These are phyloP conservation scores for Phengaris arion DNA, from an alignment of 2,888 invertebrate species.

Conservation along the genomic window DNA sequence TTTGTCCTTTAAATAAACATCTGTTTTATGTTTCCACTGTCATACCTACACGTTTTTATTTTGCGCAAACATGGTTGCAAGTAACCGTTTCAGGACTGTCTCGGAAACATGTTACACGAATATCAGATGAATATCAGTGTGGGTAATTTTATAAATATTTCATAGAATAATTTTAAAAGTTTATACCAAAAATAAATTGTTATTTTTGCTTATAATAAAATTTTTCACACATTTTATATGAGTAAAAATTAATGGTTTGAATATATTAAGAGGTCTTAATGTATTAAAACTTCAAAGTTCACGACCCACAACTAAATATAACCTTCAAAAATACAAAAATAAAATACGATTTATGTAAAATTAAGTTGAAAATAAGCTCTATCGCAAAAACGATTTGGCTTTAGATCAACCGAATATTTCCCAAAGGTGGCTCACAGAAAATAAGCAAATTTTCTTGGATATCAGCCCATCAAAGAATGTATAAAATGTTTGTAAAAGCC, in stretches of 20 bases:
- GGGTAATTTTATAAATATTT: too few relatives aligned
- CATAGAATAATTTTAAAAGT: too few relatives aligned
- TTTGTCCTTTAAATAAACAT: conserved; percentile 29
- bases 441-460: conserved; percentile 44
- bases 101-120: too few relatives aligned
- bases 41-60: conserved; percentile 18
- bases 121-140: too few relatives aligned
- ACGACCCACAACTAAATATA: not conserved
- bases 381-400: conserved; percentile 32
- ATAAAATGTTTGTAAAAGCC: conserved; percentile 42
- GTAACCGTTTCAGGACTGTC: not conserved
- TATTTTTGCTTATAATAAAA: not conserved
- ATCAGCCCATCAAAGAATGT: conserved; percentile 42
- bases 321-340: conserved; percentile 21
- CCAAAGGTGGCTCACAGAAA: conserved; percentile 40
- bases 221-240: not conserved
- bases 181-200: not conserved
- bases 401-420: conserved; percentile 36
- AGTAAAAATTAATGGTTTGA: not conserved
- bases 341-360: conserved; percentile 26
- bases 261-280: not conserved
- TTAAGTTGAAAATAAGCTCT: conserved; percentile 30
- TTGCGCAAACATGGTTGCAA: not conserved
- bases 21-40: conserved; percentile 29
- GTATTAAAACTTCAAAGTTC: conserved; percentile 1